phyloP scores from a whole-genome alignment of 2,797 vertebrate genomes.

The Micromesistius poutassou region DNA sequence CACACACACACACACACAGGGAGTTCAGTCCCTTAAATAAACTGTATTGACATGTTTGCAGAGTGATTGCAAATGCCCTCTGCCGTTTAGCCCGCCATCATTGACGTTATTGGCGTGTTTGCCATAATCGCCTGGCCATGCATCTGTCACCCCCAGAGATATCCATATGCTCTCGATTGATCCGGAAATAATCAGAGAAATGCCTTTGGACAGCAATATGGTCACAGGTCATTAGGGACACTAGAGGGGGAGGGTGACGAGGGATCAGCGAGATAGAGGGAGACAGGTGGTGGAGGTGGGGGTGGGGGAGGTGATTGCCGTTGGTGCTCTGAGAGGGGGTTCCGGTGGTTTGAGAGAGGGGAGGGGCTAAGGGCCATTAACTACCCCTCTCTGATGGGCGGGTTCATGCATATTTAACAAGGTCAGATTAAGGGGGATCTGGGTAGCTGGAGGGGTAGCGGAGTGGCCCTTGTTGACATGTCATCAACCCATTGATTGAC shows the following conservation, averaged over 20 bases:
- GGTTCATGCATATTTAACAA: conserved; percentile 72
- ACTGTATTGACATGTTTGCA: conserved; percentile 66
- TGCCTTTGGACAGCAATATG: conserved; percentile 52
- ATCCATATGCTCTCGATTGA: conserved; percentile 55
- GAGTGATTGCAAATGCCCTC: conserved; percentile 48
- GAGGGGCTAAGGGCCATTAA: conserved; percentile 49
- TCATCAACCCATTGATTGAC: conserved; percentile 71
- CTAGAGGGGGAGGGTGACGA: not conserved
- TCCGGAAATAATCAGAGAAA: conserved; percentile 46
- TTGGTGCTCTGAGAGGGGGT: not conserved
- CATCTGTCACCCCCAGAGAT: conserved; percentile 48
- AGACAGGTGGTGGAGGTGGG: conserved; percentile 4
- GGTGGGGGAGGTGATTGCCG: too few relatives aligned
- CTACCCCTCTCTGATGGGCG: conserved; percentile 26
- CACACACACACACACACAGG: conserved; percentile 30
- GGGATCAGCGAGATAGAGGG: not conserved
- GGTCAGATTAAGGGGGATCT: conserved; percentile 52
- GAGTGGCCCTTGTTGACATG: conserved; percentile 47
- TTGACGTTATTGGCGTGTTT: conserved; percentile 68
- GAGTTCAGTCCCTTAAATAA: conserved; percentile 56
- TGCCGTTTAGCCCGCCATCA: conserved; percentile 49
- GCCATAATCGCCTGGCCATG: conserved; percentile 44
- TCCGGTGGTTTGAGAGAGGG: conserved; percentile 17
- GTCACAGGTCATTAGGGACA: conserved; percentile 31
- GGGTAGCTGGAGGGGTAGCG: conserved; percentile 40